Percentiles rank a stretch among this genome's conserved stretches.
phyloP scores from a whole-genome alignment of 2,888 invertebrate genomes.

The Lasioglossum morio region DNA sequence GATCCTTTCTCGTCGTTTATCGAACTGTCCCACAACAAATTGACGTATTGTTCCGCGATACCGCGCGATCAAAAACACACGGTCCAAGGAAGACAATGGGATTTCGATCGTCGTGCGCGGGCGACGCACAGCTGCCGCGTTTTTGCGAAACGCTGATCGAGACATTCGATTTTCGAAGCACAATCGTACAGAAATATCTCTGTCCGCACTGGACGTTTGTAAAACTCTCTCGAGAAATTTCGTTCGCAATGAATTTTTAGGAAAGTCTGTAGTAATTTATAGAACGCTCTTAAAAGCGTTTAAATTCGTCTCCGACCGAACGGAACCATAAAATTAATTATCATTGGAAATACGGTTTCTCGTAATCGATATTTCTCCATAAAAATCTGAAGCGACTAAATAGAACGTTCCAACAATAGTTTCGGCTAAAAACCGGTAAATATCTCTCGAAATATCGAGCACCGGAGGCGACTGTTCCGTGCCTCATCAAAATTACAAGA shows the following conservation, averaged over 20 bases:
- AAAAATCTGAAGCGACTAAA: not conserved
- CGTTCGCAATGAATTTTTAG: not conserved
- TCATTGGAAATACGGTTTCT: not conserved
- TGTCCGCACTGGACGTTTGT: no score
- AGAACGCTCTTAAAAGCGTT: no score
- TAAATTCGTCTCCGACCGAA: not conserved
- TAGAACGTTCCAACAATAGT: not conserved
- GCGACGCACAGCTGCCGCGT: not conserved
- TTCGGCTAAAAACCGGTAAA: not conserved
- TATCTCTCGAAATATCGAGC: not conserved
- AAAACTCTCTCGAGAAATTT: not conserved
- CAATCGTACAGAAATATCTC: not conserved
- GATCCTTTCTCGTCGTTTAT: constrained; percentile 43
- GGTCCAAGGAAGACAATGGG: not conserved
- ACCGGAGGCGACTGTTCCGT: accelerated
- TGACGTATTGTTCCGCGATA: constrained; percentile 15
- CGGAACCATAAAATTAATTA: not conserved
- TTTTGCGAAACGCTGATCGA: not conserved
- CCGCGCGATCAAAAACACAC: not conserved
- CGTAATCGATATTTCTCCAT: not conserved
- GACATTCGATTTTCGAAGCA: not conserved
- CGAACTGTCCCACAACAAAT: constrained; percentile 39
- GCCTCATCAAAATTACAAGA: not conserved
- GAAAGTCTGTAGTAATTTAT: not conserved
- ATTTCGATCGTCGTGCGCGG: not conserved